Evolutionary conservation across 1,140 invertebrate genomes (phyloP).

Genomic region (Drosophila ogumai): DNA sequence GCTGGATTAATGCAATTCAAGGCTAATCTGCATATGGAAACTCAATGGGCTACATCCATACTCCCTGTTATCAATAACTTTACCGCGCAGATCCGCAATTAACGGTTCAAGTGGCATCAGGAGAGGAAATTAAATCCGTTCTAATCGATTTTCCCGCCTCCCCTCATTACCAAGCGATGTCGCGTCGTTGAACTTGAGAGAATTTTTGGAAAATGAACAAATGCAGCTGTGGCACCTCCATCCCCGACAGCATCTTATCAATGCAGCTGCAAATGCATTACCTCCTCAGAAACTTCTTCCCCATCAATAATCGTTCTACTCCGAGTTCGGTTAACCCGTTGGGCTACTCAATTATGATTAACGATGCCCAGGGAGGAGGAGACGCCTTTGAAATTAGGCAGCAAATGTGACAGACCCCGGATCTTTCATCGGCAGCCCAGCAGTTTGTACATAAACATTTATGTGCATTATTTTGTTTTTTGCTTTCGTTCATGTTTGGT

Average conservation of each 20-base stretch:
- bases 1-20: conserved; percentile 38
- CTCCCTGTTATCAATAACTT: not conserved
- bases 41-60: conserved; percentile 28
- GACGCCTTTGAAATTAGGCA: conserved; percentile 64
- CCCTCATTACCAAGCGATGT: not conserved
- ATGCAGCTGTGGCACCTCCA: conserved; percentile 20
- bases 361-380: conserved; percentile 43
- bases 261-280: conserved; percentile 25
- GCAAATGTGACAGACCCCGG: conserved; percentile 38
- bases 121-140: conserved; percentile 62
- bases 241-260: conserved; percentile 17
- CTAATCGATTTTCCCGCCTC: conserved; percentile 10
- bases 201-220: conserved; percentile 9
- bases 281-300: conserved; percentile 2
- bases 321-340: conserved; percentile 54
- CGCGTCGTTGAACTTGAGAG: conserved; percentile 31
- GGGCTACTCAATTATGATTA: conserved; percentile 71
- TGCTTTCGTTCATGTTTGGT: conserved; percentile 10
- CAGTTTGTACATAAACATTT: conserved; percentile 58
- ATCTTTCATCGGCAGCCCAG: conserved; percentile 56
- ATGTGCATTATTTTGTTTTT: conserved; percentile 46
- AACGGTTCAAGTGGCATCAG: conserved; percentile 70
- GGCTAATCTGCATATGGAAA: conserved; percentile 64
- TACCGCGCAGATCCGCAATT: conserved; percentile 47
- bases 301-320: conserved; percentile 13